Conservation (phyloP, 2,113 vertebrate species). For the Chinchilla lanigera region DNA sequence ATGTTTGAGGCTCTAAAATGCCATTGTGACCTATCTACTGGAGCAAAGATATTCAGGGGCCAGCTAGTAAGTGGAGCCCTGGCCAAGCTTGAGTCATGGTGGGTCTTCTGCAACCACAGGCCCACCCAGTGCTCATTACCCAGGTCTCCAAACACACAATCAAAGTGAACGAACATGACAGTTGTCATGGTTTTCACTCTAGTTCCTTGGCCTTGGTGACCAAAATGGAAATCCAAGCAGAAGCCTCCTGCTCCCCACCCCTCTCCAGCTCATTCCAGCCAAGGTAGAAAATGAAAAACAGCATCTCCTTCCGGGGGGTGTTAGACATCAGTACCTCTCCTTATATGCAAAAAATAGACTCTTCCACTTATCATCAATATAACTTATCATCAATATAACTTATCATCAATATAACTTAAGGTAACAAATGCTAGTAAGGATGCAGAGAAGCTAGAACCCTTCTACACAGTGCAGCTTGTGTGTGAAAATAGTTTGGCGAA, state of each 20-base stretch:
- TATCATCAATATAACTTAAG: no score
- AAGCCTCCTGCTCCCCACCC: neutral
- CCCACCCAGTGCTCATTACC: neutral
- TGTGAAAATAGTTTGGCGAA: no score
- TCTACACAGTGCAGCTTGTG: no score
- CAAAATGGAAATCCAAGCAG: neutral
- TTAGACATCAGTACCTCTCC: neutral
- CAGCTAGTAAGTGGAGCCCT: no score
- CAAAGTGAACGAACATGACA: neutral
- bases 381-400: no score
- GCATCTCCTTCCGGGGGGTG: neutral
- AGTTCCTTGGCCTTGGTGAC: neutral
- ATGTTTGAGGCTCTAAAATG: neutral
- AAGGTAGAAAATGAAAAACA: neutral
- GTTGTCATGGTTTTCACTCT: neutral
- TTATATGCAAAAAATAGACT: neutral
- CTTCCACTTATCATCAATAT: no score
- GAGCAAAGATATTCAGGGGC: neutral
- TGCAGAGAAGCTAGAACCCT: no score
- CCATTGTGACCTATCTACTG: neutral
- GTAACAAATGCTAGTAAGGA: no score
- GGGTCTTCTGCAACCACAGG: neutral
- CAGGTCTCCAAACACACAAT: neutral
- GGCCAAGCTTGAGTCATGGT: neutral
- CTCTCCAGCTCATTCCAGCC: neutral